phyloP scores from a whole-genome alignment of 2,888 invertebrate genomes.

The Cheilosia grossa region DNA sequence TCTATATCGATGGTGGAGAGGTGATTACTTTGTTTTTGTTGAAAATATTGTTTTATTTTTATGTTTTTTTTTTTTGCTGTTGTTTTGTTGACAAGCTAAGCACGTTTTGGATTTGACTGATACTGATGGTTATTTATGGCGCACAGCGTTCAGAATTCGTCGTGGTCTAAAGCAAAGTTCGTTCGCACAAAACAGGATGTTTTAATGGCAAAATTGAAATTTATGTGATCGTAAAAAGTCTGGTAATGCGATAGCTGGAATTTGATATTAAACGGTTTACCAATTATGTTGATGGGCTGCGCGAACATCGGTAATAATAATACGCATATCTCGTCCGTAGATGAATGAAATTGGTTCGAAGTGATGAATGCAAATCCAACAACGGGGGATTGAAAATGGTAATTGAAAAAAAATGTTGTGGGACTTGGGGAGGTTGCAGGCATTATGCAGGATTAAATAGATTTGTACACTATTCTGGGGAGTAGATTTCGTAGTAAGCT shows the following conservation, averaged over 20 bases:
- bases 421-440: too few species aligned
- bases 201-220: conserved; percentile 61
- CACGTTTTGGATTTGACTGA: conserved; percentile 68
- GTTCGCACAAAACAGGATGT: conserved; percentile 57
- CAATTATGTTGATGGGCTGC: conserved; percentile 64
- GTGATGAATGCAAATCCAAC: conserved; percentile 45
- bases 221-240: conserved; percentile 67
- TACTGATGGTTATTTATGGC: conserved; percentile 68
- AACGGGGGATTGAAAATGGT: conserved; percentile 8
- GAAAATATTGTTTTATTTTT: background rate
- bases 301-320: conserved; percentile 50
- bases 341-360: conserved; percentile 45
- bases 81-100: conserved; percentile 50
- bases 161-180: conserved; percentile 12
- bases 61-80: conserved; percentile 9
- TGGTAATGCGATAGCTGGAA: conserved; percentile 66
- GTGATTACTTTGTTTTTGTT: conserved; percentile 8
- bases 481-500: too few species aligned
- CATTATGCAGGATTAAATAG: too few species aligned
- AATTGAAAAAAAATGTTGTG: too few species aligned
- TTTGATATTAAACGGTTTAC: conserved; percentile 66
- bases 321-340: conserved; percentile 17
- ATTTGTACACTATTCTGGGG: too few species aligned
- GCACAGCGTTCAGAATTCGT: conserved; percentile 43
- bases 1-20: conserved; percentile 29